Percentiles rank a stretch among this genome's conserved stretches.
These are phyloP conservation scores for Asteroscopus sphinx DNA, from an alignment of 2,888 invertebrate species.

Conservation along the genomic window DNA sequence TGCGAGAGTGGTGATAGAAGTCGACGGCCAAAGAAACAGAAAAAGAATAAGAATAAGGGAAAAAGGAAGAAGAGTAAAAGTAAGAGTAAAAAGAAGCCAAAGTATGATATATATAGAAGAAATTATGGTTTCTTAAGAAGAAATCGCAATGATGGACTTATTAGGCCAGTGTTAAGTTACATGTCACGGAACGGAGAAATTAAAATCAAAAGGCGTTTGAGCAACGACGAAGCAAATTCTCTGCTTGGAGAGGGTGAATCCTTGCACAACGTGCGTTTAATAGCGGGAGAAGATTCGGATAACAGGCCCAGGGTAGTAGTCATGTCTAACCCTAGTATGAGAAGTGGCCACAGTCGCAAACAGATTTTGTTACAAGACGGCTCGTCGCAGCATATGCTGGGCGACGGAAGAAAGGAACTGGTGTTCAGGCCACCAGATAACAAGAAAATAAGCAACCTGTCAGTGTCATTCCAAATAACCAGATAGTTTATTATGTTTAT, in stretches of 20 bases:
- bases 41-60: constrained; percentile 19
- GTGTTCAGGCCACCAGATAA: constrained; percentile 71
- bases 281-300: constrained; percentile 51
- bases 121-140: constrained; percentile 16
- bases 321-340: constrained; percentile 41
- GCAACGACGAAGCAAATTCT: constrained; percentile 65
- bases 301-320: constrained; percentile 53
- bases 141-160: constrained; percentile 40
- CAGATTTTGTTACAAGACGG: constrained; percentile 54
- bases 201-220: constrained; percentile 69
- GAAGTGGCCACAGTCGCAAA: neutral
- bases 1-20: constrained; percentile 4
- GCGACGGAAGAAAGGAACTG: constrained; percentile 69
- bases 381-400: constrained; percentile 45
- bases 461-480: constrained; percentile 72
- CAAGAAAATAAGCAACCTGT: constrained; percentile 74
- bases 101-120: constrained; percentile 42
- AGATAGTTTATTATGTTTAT: constrained; percentile 49
- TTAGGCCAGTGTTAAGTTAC: constrained; percentile 62
- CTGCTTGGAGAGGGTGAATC: constrained; percentile 53
- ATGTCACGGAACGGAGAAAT: constrained; percentile 63
- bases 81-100: constrained; percentile 13
- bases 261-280: constrained; percentile 51
- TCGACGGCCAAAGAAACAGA: constrained; percentile 20
- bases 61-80: too few species aligned